A percentile compares a stretch with the other conserved stretches of the same genome.
These are phyloP conservation scores for Tinea trinotella DNA, from an alignment of 2,888 invertebrate genomes.

Conservation along the genomic window DNA sequence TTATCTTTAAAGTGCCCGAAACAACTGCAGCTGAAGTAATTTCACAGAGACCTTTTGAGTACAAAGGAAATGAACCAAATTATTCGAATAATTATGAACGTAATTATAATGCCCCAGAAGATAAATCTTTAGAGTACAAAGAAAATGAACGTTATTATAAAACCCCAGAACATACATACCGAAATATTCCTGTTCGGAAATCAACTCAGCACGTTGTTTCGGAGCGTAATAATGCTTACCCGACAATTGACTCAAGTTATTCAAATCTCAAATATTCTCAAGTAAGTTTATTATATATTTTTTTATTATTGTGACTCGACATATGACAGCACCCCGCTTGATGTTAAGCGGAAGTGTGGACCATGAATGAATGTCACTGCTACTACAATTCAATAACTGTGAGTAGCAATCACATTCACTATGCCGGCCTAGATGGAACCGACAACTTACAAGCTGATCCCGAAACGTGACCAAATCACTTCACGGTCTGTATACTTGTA, in stretches of 20 bases:
- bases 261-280: not conserved
- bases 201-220: not conserved
- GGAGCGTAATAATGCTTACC: not conserved
- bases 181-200: not conserved
- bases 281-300: not conserved
- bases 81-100: not conserved
- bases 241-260: slow-evolving; percentile 1
- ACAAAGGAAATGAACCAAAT: slow-evolving; percentile 1
- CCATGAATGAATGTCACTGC: too few species aligned
- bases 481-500: too few species aligned
- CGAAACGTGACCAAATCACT: too few species aligned
- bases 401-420: too few species aligned
- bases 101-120: not conserved
- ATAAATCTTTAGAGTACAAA: not conserved
- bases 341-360: too few species aligned
- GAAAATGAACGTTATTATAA: not conserved
- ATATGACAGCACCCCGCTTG: too few species aligned
- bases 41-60: not conserved
- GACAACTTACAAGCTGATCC: too few species aligned
- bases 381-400: too few species aligned
- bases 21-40: not conserved
- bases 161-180: not conserved
- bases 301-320: not conserved
- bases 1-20: not conserved
- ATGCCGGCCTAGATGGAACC: too few species aligned